Percentiles rank a stretch among this genome's conserved stretches.
Conservation (phyloP, 2,888 invertebrate species). For the Drosophila conformis region DNA sequence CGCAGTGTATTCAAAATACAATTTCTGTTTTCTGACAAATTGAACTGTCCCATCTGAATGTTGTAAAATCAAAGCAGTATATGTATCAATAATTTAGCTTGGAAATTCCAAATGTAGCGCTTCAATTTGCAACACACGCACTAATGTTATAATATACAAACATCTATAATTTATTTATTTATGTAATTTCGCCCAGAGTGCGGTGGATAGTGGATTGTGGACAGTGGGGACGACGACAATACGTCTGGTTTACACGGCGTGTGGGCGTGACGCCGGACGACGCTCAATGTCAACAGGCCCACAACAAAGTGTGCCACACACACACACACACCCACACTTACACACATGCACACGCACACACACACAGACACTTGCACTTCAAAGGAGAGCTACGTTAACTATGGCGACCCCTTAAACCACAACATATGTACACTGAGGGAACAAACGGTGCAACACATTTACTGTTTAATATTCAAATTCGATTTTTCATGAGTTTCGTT, state of each 20-base stretch:
- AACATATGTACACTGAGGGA: constrained; percentile 7
- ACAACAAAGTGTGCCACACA: constrained; percentile 52
- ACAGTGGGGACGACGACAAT: constrained; percentile 39
- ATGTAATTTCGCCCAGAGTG: constrained; percentile 11
- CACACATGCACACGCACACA: constrained; percentile 5
- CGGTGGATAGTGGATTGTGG: constrained; percentile 4
- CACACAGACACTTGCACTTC: constrained; percentile 19
- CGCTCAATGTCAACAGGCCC: constrained; percentile 75
- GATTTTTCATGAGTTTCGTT: not conserved
- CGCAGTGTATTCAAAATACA: not conserved
- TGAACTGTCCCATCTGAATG: not conserved
- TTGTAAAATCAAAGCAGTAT: not conserved
- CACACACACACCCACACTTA: constrained; percentile 11
- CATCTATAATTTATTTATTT: not conserved
- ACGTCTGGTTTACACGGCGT: constrained; percentile 44
- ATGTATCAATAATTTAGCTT: not conserved
- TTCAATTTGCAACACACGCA: not conserved
- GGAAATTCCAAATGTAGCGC: not conserved
- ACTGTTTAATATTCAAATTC: not conserved
- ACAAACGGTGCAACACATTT: not conserved
- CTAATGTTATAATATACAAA: not conserved
- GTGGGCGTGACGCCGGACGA: constrained; percentile 32
- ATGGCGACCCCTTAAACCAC: constrained; percentile 5
- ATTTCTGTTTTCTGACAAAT: not conserved
- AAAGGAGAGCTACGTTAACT: constrained; percentile 25